Conservation (phyloP, 2,888 invertebrate genomes). For the Pollenia labialis region DNA sequence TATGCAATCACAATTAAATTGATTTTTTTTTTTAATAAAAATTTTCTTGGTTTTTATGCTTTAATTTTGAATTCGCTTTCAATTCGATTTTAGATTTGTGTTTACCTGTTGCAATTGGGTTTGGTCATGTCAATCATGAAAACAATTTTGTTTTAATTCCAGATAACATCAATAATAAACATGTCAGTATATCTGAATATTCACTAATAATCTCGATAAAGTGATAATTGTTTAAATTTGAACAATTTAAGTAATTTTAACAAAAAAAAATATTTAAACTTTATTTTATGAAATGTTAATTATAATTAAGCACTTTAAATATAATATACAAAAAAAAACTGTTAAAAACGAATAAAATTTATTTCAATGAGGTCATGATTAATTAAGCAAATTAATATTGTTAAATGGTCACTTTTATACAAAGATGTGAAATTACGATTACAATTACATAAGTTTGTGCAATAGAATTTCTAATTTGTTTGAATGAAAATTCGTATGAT, state of each 20-base stretch:
- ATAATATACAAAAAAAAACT: too few species aligned
- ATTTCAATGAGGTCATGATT: too few species aligned
- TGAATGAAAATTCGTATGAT: too few species aligned
- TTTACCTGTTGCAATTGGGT: conserved; percentile 30
- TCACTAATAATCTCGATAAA: conserved; percentile 59
- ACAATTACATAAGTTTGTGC: too few species aligned
- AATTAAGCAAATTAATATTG: too few species aligned
- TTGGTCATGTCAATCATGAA: conserved; percentile 54
- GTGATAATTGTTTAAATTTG: conserved; percentile 65
- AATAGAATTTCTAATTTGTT: too few species aligned
- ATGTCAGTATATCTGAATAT: conserved; percentile 61
- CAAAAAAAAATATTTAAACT: neutral
- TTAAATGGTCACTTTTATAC: too few species aligned
- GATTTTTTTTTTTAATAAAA: conserved; percentile 19
- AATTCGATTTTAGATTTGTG: conserved; percentile 8
- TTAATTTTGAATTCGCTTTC: conserved; percentile 19
- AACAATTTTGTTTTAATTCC: conserved; percentile 60
- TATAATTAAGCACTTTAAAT: neutral
- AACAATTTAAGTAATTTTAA: neutral
- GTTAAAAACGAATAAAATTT: too few species aligned
- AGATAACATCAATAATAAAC: conserved; percentile 69
- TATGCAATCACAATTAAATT: conserved; percentile 42
- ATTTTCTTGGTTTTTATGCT: conserved; percentile 32
- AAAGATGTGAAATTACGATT: too few species aligned
- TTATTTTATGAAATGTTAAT: neutral